Conservation (phyloP, 2,113 vertebrate genomes). For the Gyps fulvus region DNA sequence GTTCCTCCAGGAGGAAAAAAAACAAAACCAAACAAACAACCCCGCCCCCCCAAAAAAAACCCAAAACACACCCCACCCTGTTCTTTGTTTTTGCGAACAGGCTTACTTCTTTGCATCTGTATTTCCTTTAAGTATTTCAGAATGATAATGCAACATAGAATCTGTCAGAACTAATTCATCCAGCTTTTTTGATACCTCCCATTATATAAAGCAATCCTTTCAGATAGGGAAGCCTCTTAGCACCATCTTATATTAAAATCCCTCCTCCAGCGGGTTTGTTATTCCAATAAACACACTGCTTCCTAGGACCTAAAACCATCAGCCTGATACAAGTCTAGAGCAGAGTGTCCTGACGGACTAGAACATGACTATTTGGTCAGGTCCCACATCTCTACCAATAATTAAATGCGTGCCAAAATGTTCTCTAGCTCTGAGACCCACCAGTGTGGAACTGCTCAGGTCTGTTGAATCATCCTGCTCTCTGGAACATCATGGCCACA, state of each 20-base stretch:
- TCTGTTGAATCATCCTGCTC: background rate
- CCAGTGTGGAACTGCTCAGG: background rate
- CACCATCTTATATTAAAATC: background rate
- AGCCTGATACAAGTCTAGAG: background rate
- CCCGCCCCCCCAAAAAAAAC: too few relatives aligned
- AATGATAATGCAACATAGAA: background rate
- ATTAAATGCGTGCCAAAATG: background rate
- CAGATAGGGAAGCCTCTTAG: background rate
- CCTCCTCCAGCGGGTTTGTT: background rate
- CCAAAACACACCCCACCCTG: background rate
- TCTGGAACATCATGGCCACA: background rate
- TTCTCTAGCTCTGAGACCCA: background rate
- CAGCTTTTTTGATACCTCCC: background rate
- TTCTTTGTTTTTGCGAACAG: background rate
- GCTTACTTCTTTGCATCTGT: background rate
- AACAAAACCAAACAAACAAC: fast-evolving
- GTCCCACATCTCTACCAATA: background rate
- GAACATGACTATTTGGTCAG: background rate
- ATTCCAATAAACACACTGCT: background rate
- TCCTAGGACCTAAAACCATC: background rate
- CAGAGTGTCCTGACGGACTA: background rate
- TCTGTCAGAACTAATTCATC: background rate
- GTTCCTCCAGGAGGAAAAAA: background rate
- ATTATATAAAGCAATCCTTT: background rate
- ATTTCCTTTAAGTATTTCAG: background rate